These are phyloP conservation scores for Leucophora obtusa DNA, from an alignment of 2,888 invertebrate species.

Conservation along the genomic window DNA sequence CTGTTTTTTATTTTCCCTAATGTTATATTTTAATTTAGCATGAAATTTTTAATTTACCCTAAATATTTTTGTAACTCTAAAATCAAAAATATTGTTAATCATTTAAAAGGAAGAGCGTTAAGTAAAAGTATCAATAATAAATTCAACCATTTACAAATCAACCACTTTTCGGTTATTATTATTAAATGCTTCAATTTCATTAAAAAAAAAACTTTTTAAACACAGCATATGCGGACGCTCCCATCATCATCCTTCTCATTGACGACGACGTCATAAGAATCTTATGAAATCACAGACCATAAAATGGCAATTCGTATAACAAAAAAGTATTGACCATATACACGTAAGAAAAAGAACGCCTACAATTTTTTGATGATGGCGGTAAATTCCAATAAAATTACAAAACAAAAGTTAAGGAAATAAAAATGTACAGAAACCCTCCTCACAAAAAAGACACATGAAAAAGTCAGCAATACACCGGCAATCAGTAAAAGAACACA, in stretches of 20 bases:
- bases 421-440: slow-evolving; percentile 29
- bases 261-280: slow-evolving; percentile 33
- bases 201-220: slow-evolving; percentile 2
- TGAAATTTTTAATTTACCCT: slow-evolving; percentile 44
- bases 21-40: not conserved
- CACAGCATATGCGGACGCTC: slow-evolving; percentile 47
- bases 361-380: slow-evolving; percentile 56
- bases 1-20: no score
- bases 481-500: slow-evolving; percentile 30
- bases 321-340: slow-evolving; percentile 31
- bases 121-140: slow-evolving; percentile 11
- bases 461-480: slow-evolving; percentile 20
- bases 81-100: slow-evolving; percentile 5
- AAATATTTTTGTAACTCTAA: slow-evolving; percentile 49
- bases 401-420: slow-evolving; percentile 46
- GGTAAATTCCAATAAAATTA: slow-evolving; percentile 52
- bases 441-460: slow-evolving; percentile 9
- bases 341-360: slow-evolving; percentile 38
- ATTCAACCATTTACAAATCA: slow-evolving; percentile 14
- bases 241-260: slow-evolving; percentile 30
- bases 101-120: not conserved
- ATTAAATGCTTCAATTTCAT: slow-evolving; percentile 16
- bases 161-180: slow-evolving; percentile 51
- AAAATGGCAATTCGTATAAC: slow-evolving; percentile 29
- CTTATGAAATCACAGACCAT: slow-evolving; percentile 44